Base-by-base conservation (phyloP, 1,140 invertebrate species). In the Palaemon carinicauda region DNA sequence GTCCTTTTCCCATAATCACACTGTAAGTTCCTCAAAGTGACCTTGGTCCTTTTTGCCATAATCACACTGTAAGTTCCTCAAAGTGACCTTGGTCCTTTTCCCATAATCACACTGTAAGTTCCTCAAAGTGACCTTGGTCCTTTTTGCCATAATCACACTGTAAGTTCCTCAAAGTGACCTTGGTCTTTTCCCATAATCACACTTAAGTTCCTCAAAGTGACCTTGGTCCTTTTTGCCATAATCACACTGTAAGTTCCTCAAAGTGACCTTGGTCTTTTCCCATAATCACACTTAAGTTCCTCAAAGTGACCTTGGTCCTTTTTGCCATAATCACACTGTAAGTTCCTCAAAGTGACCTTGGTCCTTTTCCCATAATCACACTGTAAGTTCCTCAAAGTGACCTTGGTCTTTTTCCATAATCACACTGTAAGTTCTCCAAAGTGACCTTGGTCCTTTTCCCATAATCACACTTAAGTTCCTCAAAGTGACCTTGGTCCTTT, bases 31-130 rank as follows among this genome's bases (percentile, higher is more conserved):
- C 24, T n/a, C 51, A 93, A 97, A 24, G 96, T 97, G 56, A 96
- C 96, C 21, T 94, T 97, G 50, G 93, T 97, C 60, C 96, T 96
- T 90, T 96, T 96, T 91, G 93, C 91, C 12, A 73, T 88, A 12
- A 60, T 87, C 3, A 88, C 91, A 90, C 90, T 69, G 69, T 77
- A 56, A 74, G 82, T 78, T 65, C 81, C 24, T n/a, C 51, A 93
- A 97, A 24, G 96, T 97, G 56, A 96, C 96, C 21, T 94, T 97
- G 50, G 93, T 97, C 60, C 96, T 96, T 90, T 96, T 96, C 91
- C 91, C 12, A 73, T 88, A 12, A 60, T 87, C 3, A 88, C 91
- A 90, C 90, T 69, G 69, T 77, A 56, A 74, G 82, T 78, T 65
- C 81, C 24, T n/a, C 51, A 93, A 97, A 24, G 96, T 97, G 56